These are phyloP conservation scores for Sminthurides aquaticus DNA, from an alignment of 2,888 invertebrate species.

Conservation along the genomic window DNA sequence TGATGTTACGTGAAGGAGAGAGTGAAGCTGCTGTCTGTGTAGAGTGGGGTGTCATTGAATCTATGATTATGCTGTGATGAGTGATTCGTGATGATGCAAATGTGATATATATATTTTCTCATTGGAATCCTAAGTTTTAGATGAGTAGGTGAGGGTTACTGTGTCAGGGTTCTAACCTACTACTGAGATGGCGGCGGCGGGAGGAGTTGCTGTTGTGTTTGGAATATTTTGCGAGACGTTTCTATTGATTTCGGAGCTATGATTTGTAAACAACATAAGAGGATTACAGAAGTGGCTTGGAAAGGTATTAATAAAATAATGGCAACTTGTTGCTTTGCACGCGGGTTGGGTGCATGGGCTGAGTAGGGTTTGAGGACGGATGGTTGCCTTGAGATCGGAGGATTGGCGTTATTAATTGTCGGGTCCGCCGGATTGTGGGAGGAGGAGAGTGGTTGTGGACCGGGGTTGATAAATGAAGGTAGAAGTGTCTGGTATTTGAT, in stretches of 20 bases:
- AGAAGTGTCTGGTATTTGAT: neutral
- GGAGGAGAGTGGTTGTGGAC: neutral
- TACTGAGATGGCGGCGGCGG: too few species aligned
- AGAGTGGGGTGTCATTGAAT: neutral
- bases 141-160: conserved; percentile 43
- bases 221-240: neutral
- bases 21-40: neutral
- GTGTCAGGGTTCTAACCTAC: conserved; percentile 42
- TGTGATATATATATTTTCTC: neutral
- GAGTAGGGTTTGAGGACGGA: neutral
- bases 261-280: too few species aligned
- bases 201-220: too few species aligned
- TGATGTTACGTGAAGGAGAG: neutral
- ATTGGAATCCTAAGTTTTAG: conserved; percentile 1
- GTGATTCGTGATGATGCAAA: conserved; percentile 4
- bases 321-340: too few species aligned
- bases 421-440: neutral
- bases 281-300: too few species aligned
- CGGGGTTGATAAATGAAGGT: neutral
- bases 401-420: neutral
- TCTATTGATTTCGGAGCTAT: too few species aligned
- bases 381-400: neutral
- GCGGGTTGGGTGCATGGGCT: neutral
- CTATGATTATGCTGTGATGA: neutral
- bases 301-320: too few species aligned